Evolutionary conservation across 2,797 vertebrate species (phyloP), one percentile per base, ranked within the genome.

Genomic region (Danio tinwini): DNA sequence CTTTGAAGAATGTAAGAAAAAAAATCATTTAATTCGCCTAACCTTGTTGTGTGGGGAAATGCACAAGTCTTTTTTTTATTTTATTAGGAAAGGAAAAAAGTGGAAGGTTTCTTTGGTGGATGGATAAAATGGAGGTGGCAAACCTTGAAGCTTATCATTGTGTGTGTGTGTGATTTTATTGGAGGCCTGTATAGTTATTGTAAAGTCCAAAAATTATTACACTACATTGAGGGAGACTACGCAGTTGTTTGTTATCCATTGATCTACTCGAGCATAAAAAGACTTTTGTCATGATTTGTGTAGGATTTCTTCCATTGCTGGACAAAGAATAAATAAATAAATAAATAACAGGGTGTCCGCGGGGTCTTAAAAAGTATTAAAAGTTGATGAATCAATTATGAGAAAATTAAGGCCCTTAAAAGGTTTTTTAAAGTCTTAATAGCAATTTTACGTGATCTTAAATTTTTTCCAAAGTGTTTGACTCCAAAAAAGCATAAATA

Each of bases 141-240:
- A 47, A 62, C 56, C 45, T 70, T 62, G 17, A 44, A 52, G 10
- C 12, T 78, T 0, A 39, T 77, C 53, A 37, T 47, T 58, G 11
- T 40, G 49, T 37, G 16, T 29, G 29, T 3, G 29, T 52, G 5
- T 45, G 17, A 67, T 13, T 58, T 56, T n/a, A 45, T 39, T 59
- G 2, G 19, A 73, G 13, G 7, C 7, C 21, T 56, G 7, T 21
- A 12, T 44, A 16, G 3, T 17, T 42, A 2, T 65, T 67, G 37
- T 14, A 11, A 8, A 49, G 3, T 19, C 10, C 56, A 65, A n/a
- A 63, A 47, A 13, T 2, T 7, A 64, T 16, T 17, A 39, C 5
- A 62, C 58, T 40, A 8, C 16, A 39, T 10, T 52, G 16, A 40
- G 0, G n/a, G 2, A 63, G 21, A 63, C n/a, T 17, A 6, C 5